Percentiles rank a stretch among this genome's conserved stretches.
Evolutionary conservation across 2,113 vertebrate genomes (phyloP).

Genomic region (human (Homo sapiens)): DNA sequence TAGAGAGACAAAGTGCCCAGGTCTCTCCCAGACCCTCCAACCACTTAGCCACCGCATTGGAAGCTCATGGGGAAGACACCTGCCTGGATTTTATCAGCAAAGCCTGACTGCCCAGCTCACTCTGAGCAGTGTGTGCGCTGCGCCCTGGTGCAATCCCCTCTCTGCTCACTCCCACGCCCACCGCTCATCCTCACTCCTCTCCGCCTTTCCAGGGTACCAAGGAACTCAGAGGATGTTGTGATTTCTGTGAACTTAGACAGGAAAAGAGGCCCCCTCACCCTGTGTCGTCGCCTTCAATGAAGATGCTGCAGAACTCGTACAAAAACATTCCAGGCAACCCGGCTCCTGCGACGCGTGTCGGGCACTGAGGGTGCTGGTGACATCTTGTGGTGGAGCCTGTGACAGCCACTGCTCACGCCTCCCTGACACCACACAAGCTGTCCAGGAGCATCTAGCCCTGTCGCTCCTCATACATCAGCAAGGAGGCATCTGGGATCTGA

Average conservation of each 20-base stretch:
- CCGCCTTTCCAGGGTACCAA: not conserved
- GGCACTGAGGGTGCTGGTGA: slow-evolving; percentile 83
- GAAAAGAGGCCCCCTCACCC: not conserved
- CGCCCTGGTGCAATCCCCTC: rapidly evolving
- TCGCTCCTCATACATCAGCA: slow-evolving; percentile 78
- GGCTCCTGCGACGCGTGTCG: slow-evolving; percentile 79
- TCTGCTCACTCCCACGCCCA: not conserved
- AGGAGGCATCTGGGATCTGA: slow-evolving; percentile 26
- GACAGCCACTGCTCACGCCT: slow-evolving; percentile 85
- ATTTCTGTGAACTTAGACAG: not conserved
- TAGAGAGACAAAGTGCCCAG: not conserved
- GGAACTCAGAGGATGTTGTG: not conserved
- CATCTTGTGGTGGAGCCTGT: slow-evolving; percentile 84
- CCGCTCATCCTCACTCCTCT: not conserved
- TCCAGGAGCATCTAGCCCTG: slow-evolving; percentile 80
- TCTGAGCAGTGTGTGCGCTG: not conserved
- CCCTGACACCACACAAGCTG: slow-evolving; percentile 86
- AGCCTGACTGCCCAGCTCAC: too few relatives aligned
- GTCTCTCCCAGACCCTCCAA: slow-evolving; percentile 31
- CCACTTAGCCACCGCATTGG: not conserved
- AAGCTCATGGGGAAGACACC: slow-evolving; percentile 9
- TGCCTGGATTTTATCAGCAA: too few relatives aligned
- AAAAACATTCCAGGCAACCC: slow-evolving; percentile 66
- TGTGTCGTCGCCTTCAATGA: slow-evolving; percentile 72
- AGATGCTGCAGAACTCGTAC: slow-evolving; percentile 79